Conservation (phyloP, 1,140 invertebrate species). For the Pogonus chalceus region DNA sequence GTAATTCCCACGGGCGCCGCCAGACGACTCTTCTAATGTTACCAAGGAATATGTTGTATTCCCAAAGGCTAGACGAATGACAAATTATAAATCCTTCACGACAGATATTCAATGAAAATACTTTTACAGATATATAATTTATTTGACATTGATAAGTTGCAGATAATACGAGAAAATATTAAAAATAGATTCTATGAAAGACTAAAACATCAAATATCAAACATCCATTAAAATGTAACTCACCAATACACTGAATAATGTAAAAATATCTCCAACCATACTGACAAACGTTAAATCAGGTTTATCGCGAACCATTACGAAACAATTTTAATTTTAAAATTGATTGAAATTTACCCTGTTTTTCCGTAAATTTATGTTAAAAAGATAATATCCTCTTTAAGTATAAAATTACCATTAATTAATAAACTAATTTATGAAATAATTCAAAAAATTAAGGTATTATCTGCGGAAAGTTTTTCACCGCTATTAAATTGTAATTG, state of each 20-base stretch:
- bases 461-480: not conserved
- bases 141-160: too few species aligned
- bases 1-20: not conserved
- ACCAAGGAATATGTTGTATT: not conserved
- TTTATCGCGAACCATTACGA: not conserved
- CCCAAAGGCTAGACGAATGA: not conserved
- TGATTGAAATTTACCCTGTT: too few species aligned
- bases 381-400: too few species aligned
- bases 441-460: not conserved
- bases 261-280: not conserved
- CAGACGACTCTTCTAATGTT: not conserved
- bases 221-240: too few species aligned
- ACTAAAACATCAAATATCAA: not conserved
- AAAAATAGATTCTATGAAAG: too few species aligned
- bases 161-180: too few species aligned
- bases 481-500: not conserved
- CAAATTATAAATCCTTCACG: not conserved
- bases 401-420: constrained; percentile 1
- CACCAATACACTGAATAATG: not conserved
- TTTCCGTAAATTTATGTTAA: too few species aligned
- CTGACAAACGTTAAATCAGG: not conserved
- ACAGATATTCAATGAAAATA: not conserved
- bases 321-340: too few species aligned
- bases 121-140: not conserved
- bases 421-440: not conserved